Evolutionary conservation across 2,888 invertebrate genomes (phyloP), one percentile per base, ranked within the genome.

Genomic region (Petrolisthes cinctipes): DNA sequence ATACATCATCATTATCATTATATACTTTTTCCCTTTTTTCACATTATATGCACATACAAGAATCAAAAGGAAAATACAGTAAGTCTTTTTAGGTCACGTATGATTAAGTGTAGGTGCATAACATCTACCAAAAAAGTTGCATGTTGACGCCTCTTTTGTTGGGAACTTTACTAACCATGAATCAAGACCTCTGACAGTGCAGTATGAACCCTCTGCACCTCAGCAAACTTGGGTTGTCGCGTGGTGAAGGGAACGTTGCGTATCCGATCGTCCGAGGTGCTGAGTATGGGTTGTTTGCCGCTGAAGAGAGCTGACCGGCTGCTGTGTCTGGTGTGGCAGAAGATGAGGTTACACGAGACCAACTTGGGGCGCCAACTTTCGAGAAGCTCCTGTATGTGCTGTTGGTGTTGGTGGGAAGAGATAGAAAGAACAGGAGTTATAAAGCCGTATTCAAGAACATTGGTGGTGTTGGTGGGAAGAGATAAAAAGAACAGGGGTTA

Each of bases 191-290:
- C 94, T 11, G 95, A 94, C 7, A 97, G 93, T 79, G 95, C 93
- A 83, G 94, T 94, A 91, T 96, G 95, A 0, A 96, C 95, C 89
- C 97, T 93, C 92, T 95, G 94, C 0, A 97, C 95, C 93, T 97
- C 97, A 83, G 95, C 95, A 91, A 95, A 96, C 0, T 96, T 96
- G 0, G 97, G 96, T 91, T 97, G 94, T 91, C 95, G 94, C 0
- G 97, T 97, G 0, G 96, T 95, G 93, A 97, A 97, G 0, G 97
- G 97, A 91, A 97, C 94, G 37, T 94, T 94, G 91, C 96, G 93
- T 9, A 96, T 92, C 89, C 96, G 93, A 1, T 93, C 91, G 92
- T 96, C 96, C 4, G 93, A 94, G 91, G 94, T 94, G 89, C 94
- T 94, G 17, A 97, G 92, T 0, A 96, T 94, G 0, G 96, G 95